These are phyloP conservation scores for Pomatorhinus ruficollis DNA, from an alignment of 2,113 vertebrate genomes.

Conservation along the genomic window DNA sequence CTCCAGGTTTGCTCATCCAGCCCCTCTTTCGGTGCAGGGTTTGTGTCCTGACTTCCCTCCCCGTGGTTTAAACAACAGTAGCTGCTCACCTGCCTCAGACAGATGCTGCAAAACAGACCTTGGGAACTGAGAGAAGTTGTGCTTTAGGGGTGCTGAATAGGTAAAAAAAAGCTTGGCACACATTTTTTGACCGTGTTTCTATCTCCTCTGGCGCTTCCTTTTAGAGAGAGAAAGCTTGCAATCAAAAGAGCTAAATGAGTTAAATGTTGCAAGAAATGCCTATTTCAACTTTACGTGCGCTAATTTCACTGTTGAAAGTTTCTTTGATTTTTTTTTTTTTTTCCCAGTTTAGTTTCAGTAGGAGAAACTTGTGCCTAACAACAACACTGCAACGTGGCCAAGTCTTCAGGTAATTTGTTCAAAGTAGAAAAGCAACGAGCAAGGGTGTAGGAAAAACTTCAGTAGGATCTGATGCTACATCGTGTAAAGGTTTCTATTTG, in stretches of 20 bases:
- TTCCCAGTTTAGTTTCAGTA: not conserved
- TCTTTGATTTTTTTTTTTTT: constrained; percentile 41
- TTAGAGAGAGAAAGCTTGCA: not conserved
- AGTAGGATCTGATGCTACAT: not conserved
- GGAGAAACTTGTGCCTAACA: constrained; percentile 27
- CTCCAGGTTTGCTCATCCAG: not conserved
- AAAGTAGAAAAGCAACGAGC: constrained; percentile 15
- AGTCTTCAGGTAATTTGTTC: constrained; percentile 34
- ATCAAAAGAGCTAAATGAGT: constrained; percentile 27
- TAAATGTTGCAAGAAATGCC: constrained; percentile 12
- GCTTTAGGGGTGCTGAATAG: not conserved
- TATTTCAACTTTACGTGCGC: not conserved
- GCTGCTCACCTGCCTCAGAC: not conserved
- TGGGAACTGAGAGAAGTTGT: not conserved
- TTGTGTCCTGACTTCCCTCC: not conserved
- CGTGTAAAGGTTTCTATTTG: not conserved
- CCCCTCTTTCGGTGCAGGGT: not conserved
- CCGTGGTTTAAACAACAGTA: not conserved
- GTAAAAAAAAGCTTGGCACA: not conserved
- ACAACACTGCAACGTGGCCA: not conserved
- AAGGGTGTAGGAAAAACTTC: not conserved
- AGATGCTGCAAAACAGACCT: not conserved
- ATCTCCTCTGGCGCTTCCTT: constrained; percentile 16
- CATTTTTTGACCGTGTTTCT: not conserved
- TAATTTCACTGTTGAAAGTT: constrained; percentile 45